phyloP scores from a whole-genome alignment of 2,797 vertebrate genomes.

The Catostomus latipinnis region DNA sequence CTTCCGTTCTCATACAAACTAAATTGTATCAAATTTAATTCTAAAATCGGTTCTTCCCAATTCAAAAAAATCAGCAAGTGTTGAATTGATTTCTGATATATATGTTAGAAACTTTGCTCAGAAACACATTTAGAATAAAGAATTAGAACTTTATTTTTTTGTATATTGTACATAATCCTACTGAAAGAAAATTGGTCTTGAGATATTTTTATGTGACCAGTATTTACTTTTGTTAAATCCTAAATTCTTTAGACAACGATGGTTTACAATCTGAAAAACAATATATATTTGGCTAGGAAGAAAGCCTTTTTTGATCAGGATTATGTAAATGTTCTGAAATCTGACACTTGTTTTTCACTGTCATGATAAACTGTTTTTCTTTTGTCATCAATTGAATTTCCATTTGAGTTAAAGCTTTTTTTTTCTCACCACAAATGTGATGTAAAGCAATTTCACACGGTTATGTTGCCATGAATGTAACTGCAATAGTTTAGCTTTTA shows the following conservation, averaged over 20 bases:
- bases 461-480: constrained; percentile 26
- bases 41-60: constrained; percentile 33
- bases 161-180: constrained; percentile 78
- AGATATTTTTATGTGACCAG: constrained; percentile 74
- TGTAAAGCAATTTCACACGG: constrained; percentile 6
- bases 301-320: constrained; percentile 7
- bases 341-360: constrained; percentile 3
- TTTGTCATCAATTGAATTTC: neutral
- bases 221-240: constrained; percentile 61
- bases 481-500: constrained; percentile 1
- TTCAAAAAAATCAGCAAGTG: constrained; percentile 3
- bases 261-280: neutral
- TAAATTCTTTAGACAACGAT: neutral
- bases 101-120: constrained; percentile 54
- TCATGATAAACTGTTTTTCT: constrained; percentile 21
- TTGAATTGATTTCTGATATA: constrained; percentile 13
- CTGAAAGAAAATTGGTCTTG: constrained; percentile 56
- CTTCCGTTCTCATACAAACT: constrained; percentile 13
- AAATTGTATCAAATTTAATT: neutral
- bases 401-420: neutral
- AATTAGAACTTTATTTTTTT: constrained; percentile 69
- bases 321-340: constrained; percentile 5
- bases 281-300: neutral
- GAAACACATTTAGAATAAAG: constrained; percentile 51
- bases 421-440: neutral